Evolutionary conservation across 1,140 invertebrate species (phyloP), one percentile per base, ranked within the genome.

Genomic region (Drosophila varians): DNA sequence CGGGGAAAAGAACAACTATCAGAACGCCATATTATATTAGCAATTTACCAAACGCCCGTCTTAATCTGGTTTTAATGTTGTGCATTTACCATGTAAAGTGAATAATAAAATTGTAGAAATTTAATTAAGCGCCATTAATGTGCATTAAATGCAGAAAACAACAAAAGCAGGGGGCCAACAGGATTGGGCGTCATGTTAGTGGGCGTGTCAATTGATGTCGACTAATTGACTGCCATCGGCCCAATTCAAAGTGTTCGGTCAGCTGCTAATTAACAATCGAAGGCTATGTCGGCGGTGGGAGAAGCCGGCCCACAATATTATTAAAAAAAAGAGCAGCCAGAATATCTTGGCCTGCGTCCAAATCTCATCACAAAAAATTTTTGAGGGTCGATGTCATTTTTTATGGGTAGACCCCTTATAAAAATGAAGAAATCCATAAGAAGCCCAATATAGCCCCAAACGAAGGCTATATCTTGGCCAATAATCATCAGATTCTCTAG

Each of bases 121-220:
- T 80, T 82, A 80, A 80, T 80, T 80, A 80, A 82, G 77, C 77
- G 77, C 73, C 82, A 80, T 80, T 80, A 80, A 80, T 80, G 73
- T 77, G 77, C 77, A 75, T 80, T 80, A 82, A 80, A 62, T 80
- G 73, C 61, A 80, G 47, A 60, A 66, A 76, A 76, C 65, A 75
- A 49, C 72, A 9, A 42, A 2, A 1, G 9, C 7, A 11, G 18
- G 4, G 40, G 21, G 18, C 9, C 16, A n/a, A 6, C 7, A 8
- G 23, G 8, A 40, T 21, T 19, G 9, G 26, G 19, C 5, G 18
- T 21, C 46, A 14, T 38, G 36, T 56, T 34, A n/a, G 7, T 11
- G 40, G 56, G 53, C 51, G 60, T 42, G 45, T 54, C 70, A 51
- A 80, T 79, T 65, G 54, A 65, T 65, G 57, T 31, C 65, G 31